Evolutionary conservation across 2,113 vertebrate genomes (phyloP).

Genomic region (Isurus oxyrinchus): DNA sequence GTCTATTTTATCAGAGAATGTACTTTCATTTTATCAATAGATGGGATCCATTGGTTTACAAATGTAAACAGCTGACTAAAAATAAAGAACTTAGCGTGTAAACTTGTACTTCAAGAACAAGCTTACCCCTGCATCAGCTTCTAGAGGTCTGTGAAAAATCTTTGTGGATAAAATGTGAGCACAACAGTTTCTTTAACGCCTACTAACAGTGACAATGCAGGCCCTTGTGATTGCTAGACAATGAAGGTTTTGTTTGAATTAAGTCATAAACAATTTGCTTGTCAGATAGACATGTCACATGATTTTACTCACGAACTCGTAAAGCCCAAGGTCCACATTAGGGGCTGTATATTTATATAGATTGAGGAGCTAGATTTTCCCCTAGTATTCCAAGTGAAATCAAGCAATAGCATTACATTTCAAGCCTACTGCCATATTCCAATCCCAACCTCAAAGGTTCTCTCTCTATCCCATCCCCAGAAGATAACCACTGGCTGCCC

Average conservation of each 20-base stretch:
- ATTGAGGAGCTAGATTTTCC: background rate
- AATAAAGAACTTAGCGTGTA: background rate
- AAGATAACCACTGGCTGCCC: background rate
- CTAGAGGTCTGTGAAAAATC: background rate
- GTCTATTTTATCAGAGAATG: background rate
- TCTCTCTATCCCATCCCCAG: background rate
- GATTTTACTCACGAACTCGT: background rate
- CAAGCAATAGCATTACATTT: background rate
- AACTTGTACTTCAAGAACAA: background rate
- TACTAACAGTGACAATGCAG: background rate
- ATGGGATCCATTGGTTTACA: background rate
- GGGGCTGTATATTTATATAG: background rate
- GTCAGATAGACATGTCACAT: background rate
- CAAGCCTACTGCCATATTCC: background rate
- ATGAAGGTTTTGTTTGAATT: background rate
- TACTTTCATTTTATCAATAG: background rate
- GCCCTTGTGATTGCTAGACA: background rate
- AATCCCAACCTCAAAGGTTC: background rate
- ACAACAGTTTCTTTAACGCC: background rate
- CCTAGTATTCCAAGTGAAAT: background rate
- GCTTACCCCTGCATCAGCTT: background rate
- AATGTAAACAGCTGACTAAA: background rate
- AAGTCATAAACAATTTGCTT: background rate
- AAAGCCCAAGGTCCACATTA: background rate
- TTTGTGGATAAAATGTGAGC: conserved; percentile 8